These are phyloP conservation scores for Magallana nippona DNA, from an alignment of 2,888 invertebrate genomes.

Conservation along the genomic window DNA sequence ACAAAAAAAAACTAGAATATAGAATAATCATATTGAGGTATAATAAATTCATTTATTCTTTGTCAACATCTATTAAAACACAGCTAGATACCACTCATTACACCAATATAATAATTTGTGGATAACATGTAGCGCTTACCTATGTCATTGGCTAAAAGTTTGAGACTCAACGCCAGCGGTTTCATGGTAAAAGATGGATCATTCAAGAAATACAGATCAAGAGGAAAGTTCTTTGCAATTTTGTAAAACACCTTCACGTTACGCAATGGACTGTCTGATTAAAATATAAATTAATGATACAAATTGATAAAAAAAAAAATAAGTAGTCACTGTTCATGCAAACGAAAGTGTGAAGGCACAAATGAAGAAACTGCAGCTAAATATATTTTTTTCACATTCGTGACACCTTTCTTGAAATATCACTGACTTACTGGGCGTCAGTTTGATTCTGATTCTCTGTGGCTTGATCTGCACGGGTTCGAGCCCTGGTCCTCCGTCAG, in stretches of 20 bases:
- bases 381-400: too few species aligned
- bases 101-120: too few species aligned
- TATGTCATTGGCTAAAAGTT: constrained; percentile 82
- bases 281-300: not conserved
- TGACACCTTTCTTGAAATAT: not conserved
- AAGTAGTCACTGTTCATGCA: too few species aligned
- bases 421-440: not conserved
- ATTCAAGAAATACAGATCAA: constrained; percentile 99
- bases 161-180: constrained; percentile 96
- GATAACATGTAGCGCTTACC: constrained; percentile 63
- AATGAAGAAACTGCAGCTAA: too few species aligned
- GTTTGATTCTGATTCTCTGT: not conserved
- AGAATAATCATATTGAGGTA: too few species aligned
- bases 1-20: too few species aligned
- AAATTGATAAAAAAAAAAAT: not conserved
- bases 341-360: too few species aligned
- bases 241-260: constrained; percentile 66
- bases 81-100: too few species aligned
- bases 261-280: not conserved
- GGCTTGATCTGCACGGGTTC: not conserved
- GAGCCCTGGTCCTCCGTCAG: not conserved
- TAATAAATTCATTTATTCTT: too few species aligned
- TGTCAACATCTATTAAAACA: too few species aligned
- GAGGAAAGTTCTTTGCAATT: constrained; percentile 94
- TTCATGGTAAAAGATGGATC: constrained; percentile 99